phyloP scores from a whole-genome alignment of 2,797 vertebrate species.

The Geotrypetes seraphini region DNA sequence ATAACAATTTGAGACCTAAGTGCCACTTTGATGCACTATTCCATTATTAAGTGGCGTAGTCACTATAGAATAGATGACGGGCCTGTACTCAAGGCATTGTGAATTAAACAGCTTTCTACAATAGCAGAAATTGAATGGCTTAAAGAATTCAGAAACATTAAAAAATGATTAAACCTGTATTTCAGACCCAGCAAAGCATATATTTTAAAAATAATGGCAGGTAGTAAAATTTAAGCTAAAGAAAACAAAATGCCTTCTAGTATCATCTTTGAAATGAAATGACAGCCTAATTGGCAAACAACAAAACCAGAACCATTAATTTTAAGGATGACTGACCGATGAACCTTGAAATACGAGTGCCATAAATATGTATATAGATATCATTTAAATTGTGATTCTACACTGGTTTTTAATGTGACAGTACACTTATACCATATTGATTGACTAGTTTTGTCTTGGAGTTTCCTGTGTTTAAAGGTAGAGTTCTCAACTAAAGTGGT shows the following conservation, averaged over 20 bases:
- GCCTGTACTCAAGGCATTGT: constrained; percentile 41
- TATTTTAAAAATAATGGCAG: constrained; percentile 54
- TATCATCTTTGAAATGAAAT: constrained; percentile 29
- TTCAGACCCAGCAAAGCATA: constrained; percentile 34
- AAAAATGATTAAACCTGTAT: constrained; percentile 47
- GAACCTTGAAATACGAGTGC: constrained; percentile 3
- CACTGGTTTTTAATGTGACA: constrained; percentile 11
- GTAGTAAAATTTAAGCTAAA: constrained; percentile 46
- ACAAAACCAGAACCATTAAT: constrained; percentile 30
- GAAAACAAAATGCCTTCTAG: constrained; percentile 47
- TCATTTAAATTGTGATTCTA: constrained; percentile 16
- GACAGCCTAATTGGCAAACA: constrained; percentile 34
- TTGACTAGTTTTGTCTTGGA: constrained; percentile 22
- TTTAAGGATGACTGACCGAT: constrained; percentile 19
- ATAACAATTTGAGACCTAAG: constrained; percentile 71
- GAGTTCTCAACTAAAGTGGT: constrained; percentile 48
- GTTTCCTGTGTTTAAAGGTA: constrained; percentile 41
- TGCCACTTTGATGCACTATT: constrained; percentile 67
- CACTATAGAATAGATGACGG: constrained; percentile 58
- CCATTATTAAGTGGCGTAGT: constrained; percentile 64
- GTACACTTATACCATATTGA: constrained; percentile 30
- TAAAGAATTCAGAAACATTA: constrained; percentile 44
- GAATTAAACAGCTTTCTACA: constrained; percentile 54
- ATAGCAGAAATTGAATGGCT: constrained; percentile 27
- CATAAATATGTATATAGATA: neutral